Conservation (phyloP, 2,888 invertebrate genomes). For the Pyrochroa serraticornis region DNA sequence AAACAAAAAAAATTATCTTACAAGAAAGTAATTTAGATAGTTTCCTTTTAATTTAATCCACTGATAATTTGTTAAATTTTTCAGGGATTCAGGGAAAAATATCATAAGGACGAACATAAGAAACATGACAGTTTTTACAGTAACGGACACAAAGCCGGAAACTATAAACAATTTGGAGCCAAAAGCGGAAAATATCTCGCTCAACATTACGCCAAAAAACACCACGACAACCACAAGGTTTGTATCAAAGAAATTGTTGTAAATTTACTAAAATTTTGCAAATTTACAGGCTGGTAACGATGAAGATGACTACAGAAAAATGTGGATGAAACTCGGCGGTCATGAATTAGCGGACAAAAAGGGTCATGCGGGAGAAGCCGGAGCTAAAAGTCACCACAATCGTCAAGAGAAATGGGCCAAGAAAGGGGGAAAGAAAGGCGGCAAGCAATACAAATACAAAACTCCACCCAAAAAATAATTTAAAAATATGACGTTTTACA, state of each 20-base stretch:
- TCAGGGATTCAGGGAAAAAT: slow-evolving; percentile 58
- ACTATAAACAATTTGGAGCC: slow-evolving; percentile 53
- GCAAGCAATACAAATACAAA: slow-evolving; percentile 48
- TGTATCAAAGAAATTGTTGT: slow-evolving; percentile 6
- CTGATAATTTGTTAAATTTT: slow-evolving; percentile 24
- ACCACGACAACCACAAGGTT: slow-evolving; percentile 42
- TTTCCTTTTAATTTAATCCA: slow-evolving; percentile 1
- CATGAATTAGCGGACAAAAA: slow-evolving; percentile 49
- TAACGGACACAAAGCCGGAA: slow-evolving; percentile 55
- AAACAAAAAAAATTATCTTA: slow-evolving; percentile 42
- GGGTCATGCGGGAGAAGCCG: slow-evolving; percentile 47
- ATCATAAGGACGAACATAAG: slow-evolving; percentile 58
- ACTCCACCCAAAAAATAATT: slow-evolving; percentile 21
- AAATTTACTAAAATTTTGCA: not conserved
- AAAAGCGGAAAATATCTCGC: slow-evolving; percentile 50
- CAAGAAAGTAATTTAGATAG: slow-evolving; percentile 46
- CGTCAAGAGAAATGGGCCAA: slow-evolving; percentile 50
- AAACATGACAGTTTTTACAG: slow-evolving; percentile 58
- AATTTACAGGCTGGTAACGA: slow-evolving; percentile 41
- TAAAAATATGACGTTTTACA: not conserved
- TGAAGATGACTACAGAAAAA: slow-evolving; percentile 48
- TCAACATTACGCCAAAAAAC: slow-evolving; percentile 33
- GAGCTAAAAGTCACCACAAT: slow-evolving; percentile 44
- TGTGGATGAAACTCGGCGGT: slow-evolving; percentile 46
- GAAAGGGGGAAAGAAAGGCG: slow-evolving; percentile 48